Base-by-base conservation (phyloP, 2,888 invertebrate genomes). In the Nemapogon koenigi region DNA sequence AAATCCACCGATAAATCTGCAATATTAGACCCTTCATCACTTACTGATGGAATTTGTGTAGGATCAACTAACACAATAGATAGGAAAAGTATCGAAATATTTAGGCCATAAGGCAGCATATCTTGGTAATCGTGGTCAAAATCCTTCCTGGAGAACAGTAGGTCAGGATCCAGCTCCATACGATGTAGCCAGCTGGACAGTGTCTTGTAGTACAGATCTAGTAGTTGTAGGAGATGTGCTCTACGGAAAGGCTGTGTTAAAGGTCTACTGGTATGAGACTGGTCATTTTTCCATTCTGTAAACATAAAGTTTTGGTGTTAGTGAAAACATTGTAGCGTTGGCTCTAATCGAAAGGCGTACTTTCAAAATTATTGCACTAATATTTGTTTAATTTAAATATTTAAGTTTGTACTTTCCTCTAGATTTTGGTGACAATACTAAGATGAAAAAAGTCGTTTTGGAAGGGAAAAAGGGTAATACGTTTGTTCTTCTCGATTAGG, bases 151-250 rank as follows among this genome's bases (percentile, higher is more conserved):
- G 53, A 39, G 40, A 51, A 59, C 2, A 52, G 37, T 3, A 46
- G 18, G 1, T 51, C 44, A 1, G 53, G 48, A 4, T 51, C 44
- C 4, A 53, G 40, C 2, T 43, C 30, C 13, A 60, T 37, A 11
- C 49, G 38, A 13, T 22, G 16, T 2, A 60, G 43, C 1, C 50
- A 43, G 3, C 29, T 27, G 27, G 46, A 38, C 17, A 58, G 38
- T 35, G 52, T 46, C 3, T 30, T 30, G 36, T 57, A 55, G 43
- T 60, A 60, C 17, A 46, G 47, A 3, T 56, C 51, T 2, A 56
- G 15, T 3, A 51, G 48, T n/a, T 33, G 35, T 3, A 44, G 18
- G 29, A 49, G 50, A 41, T 54, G 39, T 1, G 44, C 36, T 15
- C 38, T 41, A 1, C 59, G 49, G 38, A 57, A 60, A 8, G 48